phyloP scores from a whole-genome alignment of 2,888 invertebrate species.

The Ectemnius cavifrons region DNA sequence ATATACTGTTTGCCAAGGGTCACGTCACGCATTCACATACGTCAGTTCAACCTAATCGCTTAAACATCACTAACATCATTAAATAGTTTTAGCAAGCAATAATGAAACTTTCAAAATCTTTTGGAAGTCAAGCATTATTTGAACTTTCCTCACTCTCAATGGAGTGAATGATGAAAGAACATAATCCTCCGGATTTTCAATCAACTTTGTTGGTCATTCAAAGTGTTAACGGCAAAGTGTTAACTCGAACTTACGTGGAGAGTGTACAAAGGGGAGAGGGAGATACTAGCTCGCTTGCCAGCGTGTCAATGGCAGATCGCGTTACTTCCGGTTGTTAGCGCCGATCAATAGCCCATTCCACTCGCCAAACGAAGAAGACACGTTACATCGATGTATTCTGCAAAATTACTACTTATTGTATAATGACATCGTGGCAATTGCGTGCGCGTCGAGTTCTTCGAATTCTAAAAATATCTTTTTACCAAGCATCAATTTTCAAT shows the following conservation, averaged over 20 bases:
- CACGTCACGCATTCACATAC: no score
- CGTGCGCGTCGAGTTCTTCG: no score
- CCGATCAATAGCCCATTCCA: slow-evolving; percentile 44
- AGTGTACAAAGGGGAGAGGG: no score
- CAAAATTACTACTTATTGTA: not conserved
- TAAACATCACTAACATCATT: no score
- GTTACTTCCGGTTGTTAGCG: slow-evolving; percentile 54
- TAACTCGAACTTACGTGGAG: slow-evolving; percentile 35
- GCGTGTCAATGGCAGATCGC: slow-evolving; percentile 49
- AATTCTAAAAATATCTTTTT: no score
- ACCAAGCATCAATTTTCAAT: no score
- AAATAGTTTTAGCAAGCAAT: no score
- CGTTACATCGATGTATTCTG: not conserved
- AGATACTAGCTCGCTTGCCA: slow-evolving; percentile 1
- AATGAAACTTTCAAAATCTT: no score
- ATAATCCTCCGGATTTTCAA: slow-evolving; percentile 20
- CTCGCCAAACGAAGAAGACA: slow-evolving; percentile 23
- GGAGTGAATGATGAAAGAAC: no score
- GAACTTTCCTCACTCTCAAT: not conserved
- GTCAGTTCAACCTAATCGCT: no score
- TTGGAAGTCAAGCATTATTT: not conserved
- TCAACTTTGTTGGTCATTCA: slow-evolving; percentile 24
- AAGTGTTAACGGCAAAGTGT: not conserved
- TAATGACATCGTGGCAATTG: no score
- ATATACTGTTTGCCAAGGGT: no score